Evolutionary conservation across 2,888 invertebrate species (phyloP).

Genomic region (Teleogryllus oceanicus): DNA sequence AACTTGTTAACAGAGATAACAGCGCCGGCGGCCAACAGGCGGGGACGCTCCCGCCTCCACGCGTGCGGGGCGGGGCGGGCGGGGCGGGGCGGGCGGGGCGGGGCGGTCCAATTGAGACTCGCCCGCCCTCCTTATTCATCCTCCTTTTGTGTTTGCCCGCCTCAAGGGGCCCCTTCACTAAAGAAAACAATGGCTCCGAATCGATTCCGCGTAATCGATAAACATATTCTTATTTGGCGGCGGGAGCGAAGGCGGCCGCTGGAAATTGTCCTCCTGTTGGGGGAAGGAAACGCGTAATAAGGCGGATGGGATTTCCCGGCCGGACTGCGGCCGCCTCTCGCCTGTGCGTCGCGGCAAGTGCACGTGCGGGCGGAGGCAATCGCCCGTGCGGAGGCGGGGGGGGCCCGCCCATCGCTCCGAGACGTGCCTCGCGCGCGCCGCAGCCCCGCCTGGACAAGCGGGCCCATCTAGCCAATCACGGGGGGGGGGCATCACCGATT

Average conservation of each 20-base stretch:
- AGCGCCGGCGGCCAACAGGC: background rate
- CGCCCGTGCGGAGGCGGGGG: no score
- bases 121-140: background rate
- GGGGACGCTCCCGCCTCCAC: no score
- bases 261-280: background rate
- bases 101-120: background rate
- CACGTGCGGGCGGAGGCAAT: no score
- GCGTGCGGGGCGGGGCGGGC: no score
- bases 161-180: background rate
- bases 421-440: no score
- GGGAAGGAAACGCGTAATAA: conserved; percentile 6
- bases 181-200: background rate
- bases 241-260: background rate
- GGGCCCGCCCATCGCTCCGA: no score
- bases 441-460: no score
- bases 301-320: background rate
- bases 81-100: no score
- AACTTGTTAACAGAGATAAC: conserved; percentile 10
- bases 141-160: conserved; percentile 5
- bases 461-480: no score
- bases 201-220: background rate
- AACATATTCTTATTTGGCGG: background rate
- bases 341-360: no score
- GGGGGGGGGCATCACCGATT: no score
- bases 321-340: no score